Evolutionary conservation across 2,113 vertebrate genomes (phyloP).

Genomic region (Ibidorhyncha struthersii): DNA sequence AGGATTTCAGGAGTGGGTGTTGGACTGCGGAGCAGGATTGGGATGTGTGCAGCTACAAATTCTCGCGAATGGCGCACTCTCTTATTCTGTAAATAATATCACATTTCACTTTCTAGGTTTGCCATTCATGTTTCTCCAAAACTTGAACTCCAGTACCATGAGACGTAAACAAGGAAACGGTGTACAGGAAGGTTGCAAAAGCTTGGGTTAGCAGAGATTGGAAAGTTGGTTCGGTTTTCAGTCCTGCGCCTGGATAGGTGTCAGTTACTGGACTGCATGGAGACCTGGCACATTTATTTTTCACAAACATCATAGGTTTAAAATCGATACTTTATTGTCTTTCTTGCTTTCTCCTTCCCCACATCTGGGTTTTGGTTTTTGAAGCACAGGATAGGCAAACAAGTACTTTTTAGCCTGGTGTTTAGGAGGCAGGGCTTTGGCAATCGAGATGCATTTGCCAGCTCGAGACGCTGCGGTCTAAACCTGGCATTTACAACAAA

Average conservation of each 20-base stretch:
- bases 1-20: conserved; percentile 74
- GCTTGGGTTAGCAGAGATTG: background rate
- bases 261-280: background rate
- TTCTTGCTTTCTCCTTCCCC: background rate
- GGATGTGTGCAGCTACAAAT: background rate
- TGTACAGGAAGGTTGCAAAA: background rate
- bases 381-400: background rate
- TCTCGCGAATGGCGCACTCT: background rate
- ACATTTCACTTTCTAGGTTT: conserved; percentile 19
- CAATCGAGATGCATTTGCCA: background rate
- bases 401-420: background rate
- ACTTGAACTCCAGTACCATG: background rate
- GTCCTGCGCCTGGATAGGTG: background rate
- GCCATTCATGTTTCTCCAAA: background rate
- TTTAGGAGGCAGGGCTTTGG: background rate
- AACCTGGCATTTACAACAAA: background rate
- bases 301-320: background rate
- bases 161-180: conserved; percentile 12
- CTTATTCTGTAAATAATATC: conserved; percentile 7
- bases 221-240: background rate
- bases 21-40: conserved; percentile 19
- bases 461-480: background rate
- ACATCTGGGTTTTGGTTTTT: background rate
- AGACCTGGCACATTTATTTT: background rate
- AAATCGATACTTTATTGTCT: background rate